Evolutionary conservation across 2,113 vertebrate species (phyloP).

Genomic region (Fukomys damarensis): DNA sequence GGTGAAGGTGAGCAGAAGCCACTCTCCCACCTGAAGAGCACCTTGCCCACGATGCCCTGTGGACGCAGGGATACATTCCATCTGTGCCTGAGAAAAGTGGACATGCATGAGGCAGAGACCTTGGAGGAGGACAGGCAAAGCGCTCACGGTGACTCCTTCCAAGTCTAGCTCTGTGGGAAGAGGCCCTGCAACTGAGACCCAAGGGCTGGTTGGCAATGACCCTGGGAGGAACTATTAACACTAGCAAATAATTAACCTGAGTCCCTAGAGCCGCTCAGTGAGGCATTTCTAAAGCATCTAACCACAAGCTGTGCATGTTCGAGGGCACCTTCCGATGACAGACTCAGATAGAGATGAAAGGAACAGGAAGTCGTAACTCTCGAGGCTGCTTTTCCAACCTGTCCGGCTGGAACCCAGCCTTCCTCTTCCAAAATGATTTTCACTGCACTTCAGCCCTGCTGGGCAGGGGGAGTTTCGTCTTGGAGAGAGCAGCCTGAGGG

Average conservation of each 20-base stretch:
- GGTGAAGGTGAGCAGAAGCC: accelerated
- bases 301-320: neutral
- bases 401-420: neutral
- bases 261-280: neutral
- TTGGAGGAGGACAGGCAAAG: accelerated
- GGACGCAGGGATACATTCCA: too few species aligned
- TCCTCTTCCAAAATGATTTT: neutral
- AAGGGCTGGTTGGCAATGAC: neutral
- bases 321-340: neutral
- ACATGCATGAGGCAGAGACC: accelerated
- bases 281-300: slow-evolving; percentile 17
- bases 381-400: neutral
- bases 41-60: accelerated
- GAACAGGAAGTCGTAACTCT: neutral
- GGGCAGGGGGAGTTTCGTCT: neutral
- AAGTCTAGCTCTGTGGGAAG: neutral
- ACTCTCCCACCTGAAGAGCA: accelerated
- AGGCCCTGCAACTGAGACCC: neutral
- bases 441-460: neutral
- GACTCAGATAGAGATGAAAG: slow-evolving; percentile 64
- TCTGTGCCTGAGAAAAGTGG: accelerated
- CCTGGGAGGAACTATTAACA: neutral
- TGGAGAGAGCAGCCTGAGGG: neutral
- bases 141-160: neutral
- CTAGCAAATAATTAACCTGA: slow-evolving; percentile 28